Evolutionary conservation across 2,113 vertebrate genomes (phyloP), one percentile per base, ranked within the genome.

Genomic region (Taxidea taxus): DNA sequence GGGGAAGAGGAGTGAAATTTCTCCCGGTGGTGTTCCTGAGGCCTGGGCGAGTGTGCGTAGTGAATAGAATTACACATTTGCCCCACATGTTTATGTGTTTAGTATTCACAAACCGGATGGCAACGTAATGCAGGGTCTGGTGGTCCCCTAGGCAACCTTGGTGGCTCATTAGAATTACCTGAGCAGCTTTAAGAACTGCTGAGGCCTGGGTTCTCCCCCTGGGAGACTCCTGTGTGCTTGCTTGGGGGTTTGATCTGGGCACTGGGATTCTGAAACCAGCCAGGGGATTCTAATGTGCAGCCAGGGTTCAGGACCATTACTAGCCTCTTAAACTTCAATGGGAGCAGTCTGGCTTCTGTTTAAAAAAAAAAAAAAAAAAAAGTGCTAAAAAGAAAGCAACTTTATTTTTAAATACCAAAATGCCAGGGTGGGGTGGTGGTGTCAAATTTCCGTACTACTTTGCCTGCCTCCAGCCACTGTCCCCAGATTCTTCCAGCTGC

Each of bases 351-450:
- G 23, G 12, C 44, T 64, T 97, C 51, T 94, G 37, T 77, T 64
- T 44, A 44, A 84, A 37, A 54, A 27, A 34, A 29, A 68, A 78
- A n/a, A n/a, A n/a, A 58, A 70, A 31, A 68, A 68, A 68, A 68
- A 64, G 16, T 56, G 70, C 77, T 83, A 42, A 60, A 74, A 64
- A 75, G 29, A 96, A 82, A 93, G 70, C 37, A 85, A 95, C 37
- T 93, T 70, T 87, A 58, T 85, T 92, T 94, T 93, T 84, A 84
- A 95, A 81, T 47, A 39, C 47, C 62, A 54, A 16, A 39, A 62
- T 90, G 54, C 27, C 93, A 89, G 37, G 13, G 15, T 60, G 25
- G 29, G 58, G 72, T 31, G 18, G 9, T 21, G 44, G 16, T 34
- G 29, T 83, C 66, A 42, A 0, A n/a, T 87, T 18, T 66, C 51